phyloP scores from a whole-genome alignment of 2,888 invertebrate species.

The Girardia tigrina region DNA sequence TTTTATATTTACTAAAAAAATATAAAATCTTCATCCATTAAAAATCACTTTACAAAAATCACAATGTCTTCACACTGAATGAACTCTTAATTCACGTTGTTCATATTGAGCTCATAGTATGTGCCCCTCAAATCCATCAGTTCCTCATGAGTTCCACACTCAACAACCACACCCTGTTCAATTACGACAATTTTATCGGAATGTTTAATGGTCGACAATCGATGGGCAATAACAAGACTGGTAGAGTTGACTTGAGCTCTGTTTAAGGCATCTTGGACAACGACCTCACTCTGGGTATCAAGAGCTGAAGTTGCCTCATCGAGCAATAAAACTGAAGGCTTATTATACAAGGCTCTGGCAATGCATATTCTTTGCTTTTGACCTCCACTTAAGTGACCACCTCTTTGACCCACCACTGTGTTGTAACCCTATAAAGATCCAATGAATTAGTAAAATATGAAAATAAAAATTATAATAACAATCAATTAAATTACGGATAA shows the following conservation, averaged over 20 bases:
- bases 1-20: no score
- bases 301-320: conserved; percentile 95
- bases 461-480: no score
- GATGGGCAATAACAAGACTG: conserved; percentile 90
- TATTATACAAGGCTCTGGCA: conserved; percentile 83
- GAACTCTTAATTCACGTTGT: background rate
- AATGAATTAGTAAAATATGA: no score
- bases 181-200: conserved; percentile 87
- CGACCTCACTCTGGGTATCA: conserved; percentile 77
- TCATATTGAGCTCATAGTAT: conserved; percentile 40
- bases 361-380: conserved; percentile 97
- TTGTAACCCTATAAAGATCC: conserved; percentile 25
- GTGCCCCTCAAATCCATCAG: conserved; percentile 54
- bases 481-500: no score
- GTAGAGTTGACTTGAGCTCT: conserved; percentile 71
- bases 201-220: conserved; percentile 86
- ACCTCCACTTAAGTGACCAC: conserved; percentile 84
- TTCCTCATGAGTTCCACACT: conserved; percentile 64
- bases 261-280: conserved; percentile 70
- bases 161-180: conserved; percentile 63
- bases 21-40: no score
- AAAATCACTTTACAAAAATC: no score
- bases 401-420: conserved; percentile 72
- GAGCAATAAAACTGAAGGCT: conserved; percentile 78
- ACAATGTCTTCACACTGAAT: no score